phyloP scores from a whole-genome alignment of 2,797 vertebrate genomes.

The Coluber constrictor region DNA sequence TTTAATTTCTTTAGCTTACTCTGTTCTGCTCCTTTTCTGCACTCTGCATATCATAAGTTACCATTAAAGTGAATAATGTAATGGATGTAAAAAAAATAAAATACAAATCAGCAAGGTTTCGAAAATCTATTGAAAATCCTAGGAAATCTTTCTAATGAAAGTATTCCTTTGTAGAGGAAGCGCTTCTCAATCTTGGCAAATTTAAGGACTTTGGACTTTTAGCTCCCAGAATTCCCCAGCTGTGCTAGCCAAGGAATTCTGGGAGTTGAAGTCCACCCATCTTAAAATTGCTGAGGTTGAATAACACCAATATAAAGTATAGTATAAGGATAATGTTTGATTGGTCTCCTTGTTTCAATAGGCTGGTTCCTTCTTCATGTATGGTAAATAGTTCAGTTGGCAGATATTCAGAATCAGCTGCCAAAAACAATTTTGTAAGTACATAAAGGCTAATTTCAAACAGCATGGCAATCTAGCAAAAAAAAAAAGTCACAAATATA shows the following conservation, averaged over 20 bases:
- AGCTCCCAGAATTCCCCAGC: background rate
- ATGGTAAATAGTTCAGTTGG: conserved; percentile 23
- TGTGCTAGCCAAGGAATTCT: background rate
- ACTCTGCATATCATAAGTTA: background rate
- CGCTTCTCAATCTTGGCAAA: background rate
- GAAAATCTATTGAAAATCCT: background rate
- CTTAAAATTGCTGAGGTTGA: background rate
- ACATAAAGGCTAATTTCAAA: background rate
- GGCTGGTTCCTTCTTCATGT: conserved; percentile 30
- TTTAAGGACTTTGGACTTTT: background rate
- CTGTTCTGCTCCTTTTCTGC: background rate
- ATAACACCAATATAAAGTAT: background rate
- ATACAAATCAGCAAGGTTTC: background rate
- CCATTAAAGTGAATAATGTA: background rate
- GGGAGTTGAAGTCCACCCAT: background rate
- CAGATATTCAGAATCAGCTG: conserved; percentile 1
- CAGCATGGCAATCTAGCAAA: background rate
- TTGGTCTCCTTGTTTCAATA: background rate
- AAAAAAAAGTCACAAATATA: background rate
- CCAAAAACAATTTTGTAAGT: conserved; percentile 10
- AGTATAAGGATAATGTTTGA: background rate
- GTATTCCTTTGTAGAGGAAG: background rate
- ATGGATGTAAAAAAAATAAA: background rate
- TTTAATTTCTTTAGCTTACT: background rate
- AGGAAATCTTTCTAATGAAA: conserved; percentile 20